Evolutionary conservation across 2,113 vertebrate genomes (phyloP).

Genomic region (Sander lucioperca): DNA sequence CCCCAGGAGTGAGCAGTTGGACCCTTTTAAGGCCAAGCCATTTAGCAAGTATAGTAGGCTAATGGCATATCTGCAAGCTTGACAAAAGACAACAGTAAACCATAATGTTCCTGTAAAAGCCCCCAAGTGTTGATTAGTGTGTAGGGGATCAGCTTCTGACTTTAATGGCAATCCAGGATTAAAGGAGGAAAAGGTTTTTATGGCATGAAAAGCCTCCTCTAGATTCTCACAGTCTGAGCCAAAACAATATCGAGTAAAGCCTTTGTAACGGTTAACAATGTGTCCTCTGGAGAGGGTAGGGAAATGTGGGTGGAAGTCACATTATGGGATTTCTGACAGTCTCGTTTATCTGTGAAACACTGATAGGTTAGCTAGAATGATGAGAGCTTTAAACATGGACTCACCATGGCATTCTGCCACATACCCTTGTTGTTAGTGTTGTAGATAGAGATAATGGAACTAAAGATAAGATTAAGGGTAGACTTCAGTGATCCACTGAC

Average conservation of each 20-base stretch:
- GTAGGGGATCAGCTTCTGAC: neutral
- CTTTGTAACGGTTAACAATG: conserved; percentile 24
- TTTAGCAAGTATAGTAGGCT: neutral
- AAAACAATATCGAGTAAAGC: conserved; percentile 15
- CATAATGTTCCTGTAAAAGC: conserved; percentile 1
- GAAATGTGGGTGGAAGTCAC: conserved; percentile 22
- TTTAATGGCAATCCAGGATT: conserved; percentile 9
- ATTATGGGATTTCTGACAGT: conserved; percentile 44
- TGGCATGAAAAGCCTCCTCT: neutral
- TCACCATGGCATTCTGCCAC: neutral
- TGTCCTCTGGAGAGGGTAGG: neutral
- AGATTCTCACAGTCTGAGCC: conserved; percentile 31
- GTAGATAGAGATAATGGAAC: neutral
- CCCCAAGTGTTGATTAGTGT: conserved; percentile 1
- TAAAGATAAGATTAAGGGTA: neutral
- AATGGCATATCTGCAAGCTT: neutral
- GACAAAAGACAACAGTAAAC: neutral
- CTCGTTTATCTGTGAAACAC: conserved; percentile 26
- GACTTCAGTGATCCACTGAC: neutral
- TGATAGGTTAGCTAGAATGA: conserved; percentile 16
- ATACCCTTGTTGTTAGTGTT: neutral
- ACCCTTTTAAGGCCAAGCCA: neutral
- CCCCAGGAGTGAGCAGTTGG: neutral
- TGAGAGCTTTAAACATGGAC: neutral
- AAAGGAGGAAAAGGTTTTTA: conserved; percentile 4